Base-by-base conservation (phyloP, 1,140 invertebrate genomes). In the Leptinotarsa lineolata region DNA sequence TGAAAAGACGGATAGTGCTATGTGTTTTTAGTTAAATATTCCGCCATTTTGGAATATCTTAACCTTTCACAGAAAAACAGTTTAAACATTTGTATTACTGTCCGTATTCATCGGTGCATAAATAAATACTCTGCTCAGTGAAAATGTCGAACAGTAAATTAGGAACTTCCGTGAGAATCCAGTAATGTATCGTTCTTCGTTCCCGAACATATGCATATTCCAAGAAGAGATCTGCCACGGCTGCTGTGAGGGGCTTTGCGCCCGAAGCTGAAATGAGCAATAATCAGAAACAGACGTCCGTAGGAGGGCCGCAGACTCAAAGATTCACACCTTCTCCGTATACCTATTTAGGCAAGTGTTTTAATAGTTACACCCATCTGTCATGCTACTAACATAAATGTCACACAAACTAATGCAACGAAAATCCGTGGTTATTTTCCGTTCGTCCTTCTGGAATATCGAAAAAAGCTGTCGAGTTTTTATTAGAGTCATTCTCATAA, bases 11-110 rank as follows among this genome's bases (percentile, higher is more conserved):
- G 48, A 54, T 48, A 45, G 48, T 68, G 72, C 76, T 77, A 76
- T 77, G 83, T 84, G 83, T 83, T 84, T 83, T 84, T 83, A 80
- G 78, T 78, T 80, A 83, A 83, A 83, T 76, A 79, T 64, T 82
- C 83, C 81, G 83, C 83, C 83, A 84, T 84, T 76, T 84, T 84
- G 83, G 72, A 81, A 79, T 78, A 82, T 79, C 80, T 83, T 84
- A 84, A 84, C 83, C 83, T 84, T 84, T 81, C 81, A 80, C 80
- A 81, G 77, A 76, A 75, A 78, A 81, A 73, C 78, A 65, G 70
- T 81, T 74, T 45, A 70, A 76, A 72, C 72, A 75, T 82, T 79
- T 54, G n/a, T 54, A 54, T 54, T 54, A 16, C 12, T 54, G 48
- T 78, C 69, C 63, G 61, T 30, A 68, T 74, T 74, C 68, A 73